Evolutionary conservation across 2,113 vertebrate species (phyloP).

Genomic region (Vidua chalybeata): DNA sequence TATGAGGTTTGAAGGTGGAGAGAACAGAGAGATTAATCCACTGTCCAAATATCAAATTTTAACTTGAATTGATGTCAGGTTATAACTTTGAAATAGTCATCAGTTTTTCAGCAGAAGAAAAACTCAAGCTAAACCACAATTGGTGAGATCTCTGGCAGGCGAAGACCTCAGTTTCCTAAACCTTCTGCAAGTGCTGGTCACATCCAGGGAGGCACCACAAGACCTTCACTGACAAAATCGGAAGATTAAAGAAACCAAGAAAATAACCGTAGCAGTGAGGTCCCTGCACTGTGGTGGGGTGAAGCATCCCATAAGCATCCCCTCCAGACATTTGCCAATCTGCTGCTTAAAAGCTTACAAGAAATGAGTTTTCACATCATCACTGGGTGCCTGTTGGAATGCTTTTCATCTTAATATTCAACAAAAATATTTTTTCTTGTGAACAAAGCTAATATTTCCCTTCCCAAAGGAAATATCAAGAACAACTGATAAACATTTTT

Average conservation of each 20-base stretch:
- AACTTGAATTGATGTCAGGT: background rate
- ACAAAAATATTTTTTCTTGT: background rate
- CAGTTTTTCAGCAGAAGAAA: background rate
- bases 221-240: background rate
- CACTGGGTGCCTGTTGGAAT: background rate
- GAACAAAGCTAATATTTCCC: background rate
- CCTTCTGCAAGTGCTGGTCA: background rate
- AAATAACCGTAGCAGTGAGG: background rate
- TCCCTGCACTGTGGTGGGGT: background rate
- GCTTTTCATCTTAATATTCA: background rate
- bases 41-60: background rate
- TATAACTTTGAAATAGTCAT: background rate
- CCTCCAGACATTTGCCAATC: background rate
- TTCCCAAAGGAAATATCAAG: background rate
- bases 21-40: background rate
- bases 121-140: background rate
- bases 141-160: accelerated
- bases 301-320: background rate
- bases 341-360: background rate
- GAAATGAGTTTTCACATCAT: background rate
- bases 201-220: background rate
- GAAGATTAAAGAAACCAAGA: background rate
- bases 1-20: background rate
- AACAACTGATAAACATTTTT: background rate
- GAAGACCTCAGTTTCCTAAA: background rate